Percentiles rank a stretch among this genome's conserved stretches.
These are phyloP conservation scores for Zaprionus inermis DNA, from an alignment of 1,140 invertebrate species.

Conservation along the genomic window DNA sequence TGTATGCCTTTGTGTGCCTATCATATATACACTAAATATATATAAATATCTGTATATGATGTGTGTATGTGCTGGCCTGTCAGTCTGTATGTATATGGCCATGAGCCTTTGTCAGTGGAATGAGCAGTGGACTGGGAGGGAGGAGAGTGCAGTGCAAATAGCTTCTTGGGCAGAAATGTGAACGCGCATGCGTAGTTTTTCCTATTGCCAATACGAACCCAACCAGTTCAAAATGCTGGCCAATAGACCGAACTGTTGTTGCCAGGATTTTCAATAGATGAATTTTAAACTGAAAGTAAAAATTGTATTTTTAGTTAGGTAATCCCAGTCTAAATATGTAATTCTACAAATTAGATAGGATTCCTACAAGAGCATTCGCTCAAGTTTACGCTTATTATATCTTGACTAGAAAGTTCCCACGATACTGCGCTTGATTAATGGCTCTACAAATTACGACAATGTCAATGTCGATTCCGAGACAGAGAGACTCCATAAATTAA, in stretches of 20 bases:
- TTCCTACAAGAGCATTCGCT: no score
- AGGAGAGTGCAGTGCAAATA: constrained; percentile 26
- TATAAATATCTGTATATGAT: not conserved
- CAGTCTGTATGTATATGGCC: constrained; percentile 25
- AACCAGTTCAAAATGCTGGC: constrained; percentile 14
- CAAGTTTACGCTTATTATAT: not conserved
- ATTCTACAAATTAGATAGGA: no score
- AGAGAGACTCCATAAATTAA: constrained; percentile 3
- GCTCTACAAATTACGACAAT: constrained; percentile 28
- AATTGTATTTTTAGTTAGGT: no score
- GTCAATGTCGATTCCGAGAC: constrained; percentile 26
- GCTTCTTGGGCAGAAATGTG: constrained; percentile 24
- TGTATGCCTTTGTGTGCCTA: not conserved
- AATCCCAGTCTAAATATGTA: not conserved
- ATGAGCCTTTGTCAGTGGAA: constrained; percentile 17
- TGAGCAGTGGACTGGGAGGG: not conserved
- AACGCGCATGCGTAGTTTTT: constrained; percentile 40
- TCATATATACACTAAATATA: constrained; percentile 1
- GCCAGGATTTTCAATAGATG: constrained; percentile 3
- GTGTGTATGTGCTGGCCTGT: not conserved
- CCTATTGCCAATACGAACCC: constrained; percentile 28
- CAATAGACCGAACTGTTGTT: constrained; percentile 14
- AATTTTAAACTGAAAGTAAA: no score
- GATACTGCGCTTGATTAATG: constrained; percentile 34
- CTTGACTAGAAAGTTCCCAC: constrained; percentile 28